Evolutionary conservation across 1,140 invertebrate genomes (phyloP).

Genomic region (Oscheius sp.): DNA sequence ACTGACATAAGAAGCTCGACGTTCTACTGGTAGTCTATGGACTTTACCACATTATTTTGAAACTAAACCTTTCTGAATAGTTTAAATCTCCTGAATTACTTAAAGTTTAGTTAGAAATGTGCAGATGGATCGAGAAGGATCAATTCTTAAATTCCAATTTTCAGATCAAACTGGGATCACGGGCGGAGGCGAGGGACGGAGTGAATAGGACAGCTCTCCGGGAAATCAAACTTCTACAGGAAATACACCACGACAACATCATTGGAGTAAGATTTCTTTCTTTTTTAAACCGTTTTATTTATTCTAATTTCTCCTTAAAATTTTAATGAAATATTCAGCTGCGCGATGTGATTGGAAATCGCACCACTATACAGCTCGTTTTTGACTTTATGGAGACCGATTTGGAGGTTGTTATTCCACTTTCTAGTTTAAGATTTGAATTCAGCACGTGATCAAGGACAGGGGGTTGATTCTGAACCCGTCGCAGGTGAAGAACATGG

Average conservation of each 20-base stretch:
- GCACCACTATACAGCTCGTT: constrained; percentile 96
- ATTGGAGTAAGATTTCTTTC: constrained; percentile 71
- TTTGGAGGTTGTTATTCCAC: constrained; percentile 79
- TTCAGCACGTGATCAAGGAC: constrained; percentile 67
- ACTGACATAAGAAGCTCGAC: too few species aligned
- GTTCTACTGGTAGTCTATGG: too few species aligned
- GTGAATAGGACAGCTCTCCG: constrained; percentile 94
- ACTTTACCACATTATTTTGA: too few species aligned
- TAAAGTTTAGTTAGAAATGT: too few species aligned
- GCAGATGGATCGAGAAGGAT: neutral
- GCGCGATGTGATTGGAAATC: constrained; percentile 91
- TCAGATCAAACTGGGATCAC: constrained; percentile 90
- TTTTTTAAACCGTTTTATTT: neutral
- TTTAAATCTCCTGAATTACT: neutral
- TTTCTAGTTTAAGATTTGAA: constrained; percentile 24
- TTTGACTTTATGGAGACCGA: constrained; percentile 99
- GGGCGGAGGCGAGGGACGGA: constrained; percentile 90
- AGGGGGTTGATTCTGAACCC: constrained; percentile 80
- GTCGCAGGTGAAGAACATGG: constrained; percentile 91
- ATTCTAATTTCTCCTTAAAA: too few species aligned
- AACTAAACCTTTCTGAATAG: too few species aligned
- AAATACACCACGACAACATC: constrained; percentile 89
- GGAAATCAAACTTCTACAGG: constrained; percentile 96
- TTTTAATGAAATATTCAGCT: constrained; percentile 61
- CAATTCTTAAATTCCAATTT: constrained; percentile 47